A percentile compares a stretch with the other conserved stretches of the same genome.
Conservation (phyloP, 2,797 vertebrate species). For the Pristis pectinata region DNA sequence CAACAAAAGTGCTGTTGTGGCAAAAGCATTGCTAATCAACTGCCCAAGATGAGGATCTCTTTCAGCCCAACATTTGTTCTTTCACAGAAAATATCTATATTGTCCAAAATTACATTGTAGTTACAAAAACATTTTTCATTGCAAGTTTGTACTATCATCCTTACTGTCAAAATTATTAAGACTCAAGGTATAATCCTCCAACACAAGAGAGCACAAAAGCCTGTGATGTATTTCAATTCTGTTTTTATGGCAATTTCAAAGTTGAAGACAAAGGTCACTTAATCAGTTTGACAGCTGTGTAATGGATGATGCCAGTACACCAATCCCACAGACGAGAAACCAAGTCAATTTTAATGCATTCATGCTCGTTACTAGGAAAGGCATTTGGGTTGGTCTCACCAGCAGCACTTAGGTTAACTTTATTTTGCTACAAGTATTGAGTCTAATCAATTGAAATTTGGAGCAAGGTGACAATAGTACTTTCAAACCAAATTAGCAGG, state of each 20-base stretch:
- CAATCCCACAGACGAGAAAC: not conserved
- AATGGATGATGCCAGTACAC: not conserved
- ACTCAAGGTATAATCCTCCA: not conserved
- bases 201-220: not conserved
- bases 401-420: not conserved
- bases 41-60: not conserved
- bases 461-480: not conserved
- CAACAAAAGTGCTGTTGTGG: too few relatives aligned
- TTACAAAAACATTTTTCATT: not conserved
- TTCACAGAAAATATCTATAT: not conserved
- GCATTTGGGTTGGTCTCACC: not conserved
- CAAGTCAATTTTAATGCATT: not conserved
- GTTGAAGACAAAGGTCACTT: not conserved
- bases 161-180: not conserved
- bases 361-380: not conserved
- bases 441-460: not conserved
- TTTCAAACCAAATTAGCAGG: not conserved
- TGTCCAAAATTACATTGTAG: not conserved
- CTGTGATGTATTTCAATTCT: not conserved
- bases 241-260: not conserved
- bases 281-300: not conserved
- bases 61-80: not conserved
- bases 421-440: not conserved
- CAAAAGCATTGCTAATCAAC: not conserved
- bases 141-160: not conserved